Percentiles rank a stretch among this genome's conserved stretches.
These are phyloP conservation scores for Netelia fuscicornis DNA, from an alignment of 2,888 invertebrate species.

Conservation along the genomic window DNA sequence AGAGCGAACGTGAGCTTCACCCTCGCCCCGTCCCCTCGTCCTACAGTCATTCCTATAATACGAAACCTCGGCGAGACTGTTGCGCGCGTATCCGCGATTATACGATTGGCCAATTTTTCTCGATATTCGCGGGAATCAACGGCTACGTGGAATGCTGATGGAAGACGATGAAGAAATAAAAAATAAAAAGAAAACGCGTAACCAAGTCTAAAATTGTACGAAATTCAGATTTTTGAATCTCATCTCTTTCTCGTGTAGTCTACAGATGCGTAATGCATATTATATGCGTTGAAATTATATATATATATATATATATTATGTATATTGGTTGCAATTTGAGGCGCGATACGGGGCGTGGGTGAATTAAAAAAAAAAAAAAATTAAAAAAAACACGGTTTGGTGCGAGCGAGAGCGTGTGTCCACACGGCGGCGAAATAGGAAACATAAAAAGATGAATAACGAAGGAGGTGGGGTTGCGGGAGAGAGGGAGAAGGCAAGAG, in stretches of 20 bases:
- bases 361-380: constrained; percentile 21
- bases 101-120: constrained; percentile 58
- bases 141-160: constrained; percentile 3
- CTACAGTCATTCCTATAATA: constrained; percentile 15
- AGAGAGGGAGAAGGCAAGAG: constrained; percentile 37
- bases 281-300: background rate
- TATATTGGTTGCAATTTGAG: constrained; percentile 46
- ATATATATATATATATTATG: constrained; percentile 1
- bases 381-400: constrained; percentile 34
- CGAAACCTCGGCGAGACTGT: constrained; percentile 48
- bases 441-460: constrained; percentile 58
- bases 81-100: constrained; percentile 48
- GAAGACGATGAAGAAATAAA: background rate
- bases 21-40: constrained; percentile 4
- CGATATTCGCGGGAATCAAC: constrained; percentile 47
- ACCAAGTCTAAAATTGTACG: background rate
- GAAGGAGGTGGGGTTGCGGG: constrained; percentile 50
- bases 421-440: constrained; percentile 27
- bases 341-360: constrained; percentile 32
- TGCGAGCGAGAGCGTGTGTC: constrained; percentile 34
- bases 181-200: background rate
- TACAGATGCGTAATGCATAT: background rate
- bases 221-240: constrained; percentile 34
- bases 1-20: background rate
- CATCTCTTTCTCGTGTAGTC: constrained; percentile 4